phyloP scores from a whole-genome alignment of 2,113 vertebrate species.

The Macroglossus sobrinus region DNA sequence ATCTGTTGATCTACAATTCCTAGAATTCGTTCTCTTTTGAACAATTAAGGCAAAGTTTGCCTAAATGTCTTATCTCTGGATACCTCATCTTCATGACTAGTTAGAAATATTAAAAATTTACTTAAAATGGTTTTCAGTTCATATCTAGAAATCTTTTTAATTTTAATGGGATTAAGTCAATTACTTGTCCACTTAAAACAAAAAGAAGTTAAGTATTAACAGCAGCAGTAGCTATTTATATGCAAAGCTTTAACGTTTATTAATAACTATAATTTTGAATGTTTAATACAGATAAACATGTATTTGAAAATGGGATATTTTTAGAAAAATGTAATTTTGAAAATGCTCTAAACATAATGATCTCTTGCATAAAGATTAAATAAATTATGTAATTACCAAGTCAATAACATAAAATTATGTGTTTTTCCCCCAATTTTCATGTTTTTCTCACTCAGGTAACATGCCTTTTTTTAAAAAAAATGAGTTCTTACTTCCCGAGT shows the following conservation, averaged over 20 bases:
- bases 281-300: neutral
- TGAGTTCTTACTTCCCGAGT: neutral
- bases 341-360: neutral
- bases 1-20: neutral
- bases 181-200: neutral
- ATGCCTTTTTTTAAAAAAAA: neutral
- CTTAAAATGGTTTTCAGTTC: neutral
- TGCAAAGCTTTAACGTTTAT: neutral
- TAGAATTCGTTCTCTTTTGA: neutral
- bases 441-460: neutral
- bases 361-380: neutral
- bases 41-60: neutral
- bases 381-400: slow-evolving; percentile 22
- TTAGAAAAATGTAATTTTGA: slow-evolving; percentile 12
- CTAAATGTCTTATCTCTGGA: neutral
- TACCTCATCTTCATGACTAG: neutral
- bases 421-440: neutral
- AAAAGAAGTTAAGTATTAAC: neutral
- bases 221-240: neutral
- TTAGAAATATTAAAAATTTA: neutral
- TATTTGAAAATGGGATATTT: neutral
- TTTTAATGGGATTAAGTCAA: neutral
- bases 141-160: neutral
- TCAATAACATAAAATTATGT: neutral
- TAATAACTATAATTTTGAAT: neutral